Evolutionary conservation across 2,797 vertebrate species (phyloP), one percentile per base, ranked within the genome.

Genomic region (Clamator glandarius): DNA sequence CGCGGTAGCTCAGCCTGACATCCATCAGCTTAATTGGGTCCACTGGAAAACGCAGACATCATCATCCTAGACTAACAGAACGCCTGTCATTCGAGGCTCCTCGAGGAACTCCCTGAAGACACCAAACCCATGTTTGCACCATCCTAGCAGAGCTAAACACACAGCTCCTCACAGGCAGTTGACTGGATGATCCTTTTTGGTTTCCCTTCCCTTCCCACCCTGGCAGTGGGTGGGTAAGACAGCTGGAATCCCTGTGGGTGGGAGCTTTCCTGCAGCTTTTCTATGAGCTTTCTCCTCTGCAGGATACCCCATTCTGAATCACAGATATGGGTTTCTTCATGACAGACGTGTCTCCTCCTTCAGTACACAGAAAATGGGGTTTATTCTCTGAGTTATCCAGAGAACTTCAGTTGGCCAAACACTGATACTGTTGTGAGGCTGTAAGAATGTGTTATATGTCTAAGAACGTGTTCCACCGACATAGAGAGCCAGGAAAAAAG

Each of bases 231-330:
- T 66, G 28, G 28, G 36, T 36, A 18, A 75, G 9, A 7, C 17
- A 78, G 29, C 21, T 35, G 0, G 0, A 68, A 76, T 33, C 14
- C 21, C 48, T 1, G 2, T 0, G 2, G 29, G 16, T 41, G n/a
- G 44, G 28, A 69, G n/a, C 33, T 19, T 9, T 28, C n/a, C 20
- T 3, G 0, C 29, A 54, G 64, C 33, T 58, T 62, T 28, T n/a
- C 26, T 41, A 11, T 0, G 4, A 76, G 11, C 20, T 44, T 67
- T 36, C 55, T 85, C 36, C 39, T 26, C 46, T 51, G 58, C 31
- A 50, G 41, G 59, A 44, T 12, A n/a, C 13, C 63, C 48, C 7
- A 6, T 31, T 82, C 58, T 31, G 36, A 70, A n/a, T 31, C 39
- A 52, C 26, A 36, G 9, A 15, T 0, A 1, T 9, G 12, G 17